Percentiles rank a stretch among this genome's conserved stretches.
These are phyloP conservation scores for Gymnogyps californianus DNA, from an alignment of 2,113 vertebrate species.

Conservation along the genomic window DNA sequence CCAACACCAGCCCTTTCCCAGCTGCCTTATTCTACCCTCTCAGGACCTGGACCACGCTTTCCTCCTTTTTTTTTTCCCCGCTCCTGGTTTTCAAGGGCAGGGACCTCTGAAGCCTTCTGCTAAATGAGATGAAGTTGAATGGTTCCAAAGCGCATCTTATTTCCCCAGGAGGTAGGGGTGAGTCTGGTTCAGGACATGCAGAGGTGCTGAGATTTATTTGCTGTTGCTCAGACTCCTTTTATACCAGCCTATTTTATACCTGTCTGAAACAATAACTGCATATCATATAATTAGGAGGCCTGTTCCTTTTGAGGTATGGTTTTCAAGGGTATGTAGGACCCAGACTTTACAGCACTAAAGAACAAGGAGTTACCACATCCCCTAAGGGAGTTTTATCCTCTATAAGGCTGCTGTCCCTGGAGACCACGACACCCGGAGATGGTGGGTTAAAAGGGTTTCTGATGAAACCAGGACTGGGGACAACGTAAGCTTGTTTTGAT, in stretches of 20 bases:
- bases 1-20: not conserved
- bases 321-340: not conserved
- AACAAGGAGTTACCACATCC: not conserved
- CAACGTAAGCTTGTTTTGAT: not conserved
- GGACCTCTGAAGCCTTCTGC: not conserved
- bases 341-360: not conserved
- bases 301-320: not conserved
- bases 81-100: not conserved
- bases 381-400: not conserved
- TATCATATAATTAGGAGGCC: not conserved
- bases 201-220: not conserved
- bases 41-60: not conserved
- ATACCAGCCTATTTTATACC: not conserved
- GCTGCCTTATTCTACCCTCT: not conserved
- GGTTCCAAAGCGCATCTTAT: not conserved
- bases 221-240: not conserved
- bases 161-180: accelerated
- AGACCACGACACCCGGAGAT: accelerated
- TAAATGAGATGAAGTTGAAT: not conserved
- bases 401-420: not conserved
- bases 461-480: not conserved
- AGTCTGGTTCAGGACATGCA: not conserved
- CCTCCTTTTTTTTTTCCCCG: not conserved
- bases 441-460: not conserved
- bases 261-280: not conserved